Evolutionary conservation across 2,797 vertebrate species (phyloP).

Genomic region (Pseudotriccus pelzelni): DNA sequence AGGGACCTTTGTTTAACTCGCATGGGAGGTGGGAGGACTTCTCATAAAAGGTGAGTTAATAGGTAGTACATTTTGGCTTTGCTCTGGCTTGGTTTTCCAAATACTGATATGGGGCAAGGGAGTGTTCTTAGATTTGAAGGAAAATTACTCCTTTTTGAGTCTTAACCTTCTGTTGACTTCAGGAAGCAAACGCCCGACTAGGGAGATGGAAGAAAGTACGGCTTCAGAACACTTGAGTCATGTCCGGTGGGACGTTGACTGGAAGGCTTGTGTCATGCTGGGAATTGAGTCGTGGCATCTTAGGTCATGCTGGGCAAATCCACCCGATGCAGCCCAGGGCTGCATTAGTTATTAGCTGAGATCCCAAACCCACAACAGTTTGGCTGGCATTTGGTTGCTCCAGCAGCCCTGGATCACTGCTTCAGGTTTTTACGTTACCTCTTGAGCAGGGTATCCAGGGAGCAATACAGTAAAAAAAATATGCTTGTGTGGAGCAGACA

Average conservation of each 20-base stretch:
- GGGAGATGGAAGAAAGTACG: slow-evolving; percentile 25
- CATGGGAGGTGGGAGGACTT: neutral
- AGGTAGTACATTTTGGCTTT: neutral
- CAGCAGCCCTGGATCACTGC: neutral
- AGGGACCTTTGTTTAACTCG: neutral
- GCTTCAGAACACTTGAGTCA: slow-evolving; percentile 55
- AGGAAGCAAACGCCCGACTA: neutral
- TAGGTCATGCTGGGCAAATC: slow-evolving; percentile 4
- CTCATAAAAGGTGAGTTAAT: neutral
- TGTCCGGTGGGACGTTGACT: neutral
- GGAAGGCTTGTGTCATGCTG: slow-evolving; percentile 20
- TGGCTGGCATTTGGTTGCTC: neutral
- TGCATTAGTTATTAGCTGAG: neutral
- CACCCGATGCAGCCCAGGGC: neutral
- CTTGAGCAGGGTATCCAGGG: neutral
- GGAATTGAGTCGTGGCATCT: neutral
- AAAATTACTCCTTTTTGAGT: neutral
- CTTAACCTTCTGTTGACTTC: neutral
- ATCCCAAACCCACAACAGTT: neutral
- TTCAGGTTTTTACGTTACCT: neutral
- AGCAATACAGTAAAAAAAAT: neutral
- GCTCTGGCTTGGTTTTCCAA: neutral
- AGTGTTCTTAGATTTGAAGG: neutral
- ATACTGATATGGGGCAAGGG: neutral
- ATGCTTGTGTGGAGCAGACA: neutral